Conservation (phyloP, 2,888 invertebrate species). For the Drosophila atripex region DNA sequence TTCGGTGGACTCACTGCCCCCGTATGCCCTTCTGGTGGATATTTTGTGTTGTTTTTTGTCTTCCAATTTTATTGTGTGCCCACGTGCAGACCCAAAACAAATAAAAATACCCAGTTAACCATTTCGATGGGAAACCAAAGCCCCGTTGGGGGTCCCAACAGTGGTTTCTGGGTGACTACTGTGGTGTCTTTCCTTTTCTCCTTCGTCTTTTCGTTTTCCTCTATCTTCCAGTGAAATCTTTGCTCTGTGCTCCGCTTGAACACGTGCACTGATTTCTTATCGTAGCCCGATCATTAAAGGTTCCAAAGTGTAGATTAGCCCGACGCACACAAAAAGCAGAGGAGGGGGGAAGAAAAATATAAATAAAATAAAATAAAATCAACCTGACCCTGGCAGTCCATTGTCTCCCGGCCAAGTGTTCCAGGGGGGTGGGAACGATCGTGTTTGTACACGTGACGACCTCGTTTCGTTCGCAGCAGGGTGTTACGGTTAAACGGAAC, state of each 20-base stretch:
- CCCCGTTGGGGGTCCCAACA: slow-evolving; percentile 66
- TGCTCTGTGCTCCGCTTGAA: slow-evolving; percentile 51
- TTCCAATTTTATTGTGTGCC: slow-evolving; percentile 46
- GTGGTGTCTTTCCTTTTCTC: slow-evolving; percentile 53
- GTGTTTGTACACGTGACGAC: slow-evolving; percentile 75
- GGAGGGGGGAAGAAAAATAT: background rate
- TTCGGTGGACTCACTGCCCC: slow-evolving; percentile 67
- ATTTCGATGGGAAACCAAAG: slow-evolving; percentile 66
- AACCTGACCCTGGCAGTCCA: slow-evolving; percentile 66
- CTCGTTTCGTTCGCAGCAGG: slow-evolving; percentile 69
- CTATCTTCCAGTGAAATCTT: slow-evolving; percentile 61
- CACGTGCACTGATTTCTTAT: slow-evolving; percentile 76
- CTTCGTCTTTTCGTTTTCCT: slow-evolving; percentile 9
- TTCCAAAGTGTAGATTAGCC: slow-evolving; percentile 64
- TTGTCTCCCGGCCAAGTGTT: slow-evolving; percentile 48
- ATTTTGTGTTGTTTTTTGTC: slow-evolving; percentile 24
- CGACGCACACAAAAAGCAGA: slow-evolving; percentile 30
- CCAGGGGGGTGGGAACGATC: slow-evolving; percentile 42
- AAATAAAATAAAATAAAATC: slow-evolving; percentile 55
- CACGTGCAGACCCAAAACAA: slow-evolving; percentile 68
- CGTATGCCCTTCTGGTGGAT: slow-evolving; percentile 45
- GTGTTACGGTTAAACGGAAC: slow-evolving; percentile 42
- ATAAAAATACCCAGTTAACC: slow-evolving; percentile 52
- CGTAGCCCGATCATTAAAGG: slow-evolving; percentile 66
- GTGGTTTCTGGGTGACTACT: slow-evolving; percentile 59